Evolutionary conservation across 2,888 invertebrate genomes (phyloP).

Genomic region (Metacarcinus magister): DNA sequence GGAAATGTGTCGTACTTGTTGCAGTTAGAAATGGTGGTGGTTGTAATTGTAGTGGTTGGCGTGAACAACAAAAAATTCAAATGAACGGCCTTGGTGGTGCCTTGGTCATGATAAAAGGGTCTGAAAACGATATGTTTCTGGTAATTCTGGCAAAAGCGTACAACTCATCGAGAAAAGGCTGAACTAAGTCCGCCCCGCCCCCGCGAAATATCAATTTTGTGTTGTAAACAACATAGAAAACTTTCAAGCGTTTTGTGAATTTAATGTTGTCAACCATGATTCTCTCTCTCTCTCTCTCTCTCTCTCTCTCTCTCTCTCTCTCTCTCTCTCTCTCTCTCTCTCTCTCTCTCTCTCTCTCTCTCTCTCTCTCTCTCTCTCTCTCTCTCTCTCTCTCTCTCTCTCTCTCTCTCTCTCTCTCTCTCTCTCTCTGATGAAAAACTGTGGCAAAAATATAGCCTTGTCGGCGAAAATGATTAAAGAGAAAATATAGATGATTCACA

Average conservation of each 20-base stretch:
- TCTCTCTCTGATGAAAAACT: conserved; percentile 14
- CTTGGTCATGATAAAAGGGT: neutral
- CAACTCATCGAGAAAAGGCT: neutral
- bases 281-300: conserved; percentile 16
- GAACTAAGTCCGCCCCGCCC: neutral
- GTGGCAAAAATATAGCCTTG: neutral
- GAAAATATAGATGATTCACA: neutral
- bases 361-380: conserved; percentile 55
- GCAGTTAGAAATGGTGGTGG: too few relatives aligned
- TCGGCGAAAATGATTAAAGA: neutral
- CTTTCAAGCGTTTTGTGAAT: neutral
- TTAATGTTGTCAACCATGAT: neutral
- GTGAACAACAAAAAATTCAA: too few relatives aligned
- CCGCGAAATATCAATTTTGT: neutral
- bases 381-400: conserved; percentile 55
- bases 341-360: neutral
- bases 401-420: conserved; percentile 55
- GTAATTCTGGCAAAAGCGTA: neutral
- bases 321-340: neutral
- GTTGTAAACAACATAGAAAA: neutral
- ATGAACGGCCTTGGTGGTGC: too few relatives aligned
- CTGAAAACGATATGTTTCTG: neutral
- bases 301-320: conserved; percentile 7
- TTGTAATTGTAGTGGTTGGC: too few relatives aligned
- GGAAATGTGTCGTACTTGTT: too few relatives aligned